These are phyloP conservation scores for Palythoa grandiflora DNA, from an alignment of 92 coral and sea anemone species.

Conservation along the genomic window DNA sequence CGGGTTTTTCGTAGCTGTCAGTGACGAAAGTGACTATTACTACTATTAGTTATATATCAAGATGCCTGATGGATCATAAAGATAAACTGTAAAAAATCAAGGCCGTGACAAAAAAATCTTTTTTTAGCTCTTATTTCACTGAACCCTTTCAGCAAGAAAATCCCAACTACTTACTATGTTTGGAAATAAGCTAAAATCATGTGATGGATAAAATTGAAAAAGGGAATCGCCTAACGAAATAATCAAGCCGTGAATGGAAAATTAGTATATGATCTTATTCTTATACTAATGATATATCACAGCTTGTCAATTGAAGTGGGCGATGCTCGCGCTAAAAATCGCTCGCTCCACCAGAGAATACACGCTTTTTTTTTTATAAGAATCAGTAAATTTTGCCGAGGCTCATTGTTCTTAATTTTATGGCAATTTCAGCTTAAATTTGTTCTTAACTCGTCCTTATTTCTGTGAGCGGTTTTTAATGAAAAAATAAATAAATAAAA, in stretches of 20 bases:
- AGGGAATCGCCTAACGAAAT: constrained; percentile 11
- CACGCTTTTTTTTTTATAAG: no score
- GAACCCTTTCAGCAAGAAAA: constrained; percentile 8
- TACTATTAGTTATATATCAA: background rate
- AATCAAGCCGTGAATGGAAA: background rate
- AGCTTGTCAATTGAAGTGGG: no score
- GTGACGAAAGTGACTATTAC: background rate
- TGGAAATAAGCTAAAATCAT: background rate
- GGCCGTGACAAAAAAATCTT: background rate
- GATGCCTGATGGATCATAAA: background rate
- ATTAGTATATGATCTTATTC: background rate
- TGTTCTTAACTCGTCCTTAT: no score
- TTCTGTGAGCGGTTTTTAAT: no score
- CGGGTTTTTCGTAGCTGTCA: background rate
- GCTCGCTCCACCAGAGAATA: no score
- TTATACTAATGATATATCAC: no score
- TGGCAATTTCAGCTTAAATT: no score
- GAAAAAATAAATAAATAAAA: no score
- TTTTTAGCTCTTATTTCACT: constrained; percentile 2
- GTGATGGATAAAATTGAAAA: background rate
- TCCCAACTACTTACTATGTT: background rate
- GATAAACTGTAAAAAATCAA: background rate
- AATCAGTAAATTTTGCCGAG: no score
- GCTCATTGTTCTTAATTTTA: no score
- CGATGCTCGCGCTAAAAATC: no score